Evolutionary conservation across 1,140 invertebrate species (phyloP).

Genomic region (Tetragonula clypearis): DNA sequence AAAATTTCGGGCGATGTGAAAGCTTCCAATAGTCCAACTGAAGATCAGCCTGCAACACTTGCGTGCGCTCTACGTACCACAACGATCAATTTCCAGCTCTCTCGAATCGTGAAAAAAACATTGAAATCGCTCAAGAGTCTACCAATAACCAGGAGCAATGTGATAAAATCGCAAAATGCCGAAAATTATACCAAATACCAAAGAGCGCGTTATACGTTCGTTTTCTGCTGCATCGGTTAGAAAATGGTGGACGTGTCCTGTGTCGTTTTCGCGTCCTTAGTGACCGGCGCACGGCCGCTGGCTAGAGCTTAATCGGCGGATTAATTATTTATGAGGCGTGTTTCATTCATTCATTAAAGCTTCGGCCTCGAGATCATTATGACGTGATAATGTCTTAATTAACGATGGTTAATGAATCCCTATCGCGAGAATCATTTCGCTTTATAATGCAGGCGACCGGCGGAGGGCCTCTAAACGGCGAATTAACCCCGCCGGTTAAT

Average conservation of each 20-base stretch:
- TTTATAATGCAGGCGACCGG: conserved; percentile 71
- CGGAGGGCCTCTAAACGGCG: conserved; percentile 73
- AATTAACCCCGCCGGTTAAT: conserved; percentile 79
- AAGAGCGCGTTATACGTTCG: no score
- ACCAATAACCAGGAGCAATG: no score
- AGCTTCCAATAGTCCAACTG: no score
- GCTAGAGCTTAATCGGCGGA: conserved; percentile 79
- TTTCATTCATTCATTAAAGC: conserved; percentile 82
- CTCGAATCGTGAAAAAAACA: no score
- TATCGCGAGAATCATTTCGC: conserved; percentile 77
- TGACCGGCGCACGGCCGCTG: conserved; percentile 68
- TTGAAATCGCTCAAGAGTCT: no score
- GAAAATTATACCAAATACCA: no score
- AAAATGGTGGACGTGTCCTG: neutral
- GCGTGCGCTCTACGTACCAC: no score
- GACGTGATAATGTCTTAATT: conserved; percentile 83
- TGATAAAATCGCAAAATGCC: no score
- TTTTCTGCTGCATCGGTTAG: no score
- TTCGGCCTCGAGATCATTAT: conserved; percentile 78
- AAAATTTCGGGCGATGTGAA: no score
- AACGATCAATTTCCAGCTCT: no score
- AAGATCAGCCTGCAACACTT: no score
- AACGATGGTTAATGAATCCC: conserved; percentile 81
- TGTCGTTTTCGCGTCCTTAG: conserved; percentile 36
- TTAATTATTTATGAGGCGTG: conserved; percentile 83